Percentiles rank a stretch among this genome's conserved stretches.
These are phyloP conservation scores for Arothron firmamentum DNA, from an alignment of 2,113 vertebrate species.

Conservation along the genomic window DNA sequence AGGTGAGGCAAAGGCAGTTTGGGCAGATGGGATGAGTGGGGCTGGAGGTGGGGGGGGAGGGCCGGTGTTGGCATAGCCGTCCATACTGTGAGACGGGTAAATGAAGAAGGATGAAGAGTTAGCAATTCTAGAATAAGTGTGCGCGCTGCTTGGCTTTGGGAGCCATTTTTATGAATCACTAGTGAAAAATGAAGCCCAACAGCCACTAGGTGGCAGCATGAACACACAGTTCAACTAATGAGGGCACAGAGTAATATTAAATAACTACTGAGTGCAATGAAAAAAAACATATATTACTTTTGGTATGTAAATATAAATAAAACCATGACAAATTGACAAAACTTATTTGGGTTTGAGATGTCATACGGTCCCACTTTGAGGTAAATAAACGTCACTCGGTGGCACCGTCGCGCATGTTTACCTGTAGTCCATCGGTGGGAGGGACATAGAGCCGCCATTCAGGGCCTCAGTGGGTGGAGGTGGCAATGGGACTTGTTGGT, in stretches of 20 bases:
- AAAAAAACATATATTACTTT: neutral
- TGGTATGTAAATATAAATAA: neutral
- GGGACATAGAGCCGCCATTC: slow-evolving; percentile 77
- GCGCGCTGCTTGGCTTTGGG: neutral
- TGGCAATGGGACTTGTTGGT: slow-evolving; percentile 86
- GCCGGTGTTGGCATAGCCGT: slow-evolving; percentile 86
- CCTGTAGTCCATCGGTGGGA: slow-evolving; percentile 85
- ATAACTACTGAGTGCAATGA: neutral
- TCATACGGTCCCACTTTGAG: neutral
- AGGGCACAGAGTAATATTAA: too few relatives aligned
- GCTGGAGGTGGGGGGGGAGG: slow-evolving; percentile 84
- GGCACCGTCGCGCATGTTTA: slow-evolving; percentile 34
- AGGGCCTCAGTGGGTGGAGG: slow-evolving; percentile 83
- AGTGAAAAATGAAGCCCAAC: neutral
- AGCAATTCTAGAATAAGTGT: too few relatives aligned
- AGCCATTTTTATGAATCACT: neutral
- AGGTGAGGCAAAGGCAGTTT: slow-evolving; percentile 90
- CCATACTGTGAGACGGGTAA: slow-evolving; percentile 75
- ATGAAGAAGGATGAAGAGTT: neutral
- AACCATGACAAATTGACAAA: neutral
- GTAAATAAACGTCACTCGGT: neutral
- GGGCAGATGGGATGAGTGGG: slow-evolving; percentile 90
- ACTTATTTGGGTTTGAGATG: neutral
- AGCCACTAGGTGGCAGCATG: slow-evolving; percentile 67
- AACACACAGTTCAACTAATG: slow-evolving; percentile 6